phyloP scores from a whole-genome alignment of 2,113 vertebrate species.

The Trichomycterus rosablanca region DNA sequence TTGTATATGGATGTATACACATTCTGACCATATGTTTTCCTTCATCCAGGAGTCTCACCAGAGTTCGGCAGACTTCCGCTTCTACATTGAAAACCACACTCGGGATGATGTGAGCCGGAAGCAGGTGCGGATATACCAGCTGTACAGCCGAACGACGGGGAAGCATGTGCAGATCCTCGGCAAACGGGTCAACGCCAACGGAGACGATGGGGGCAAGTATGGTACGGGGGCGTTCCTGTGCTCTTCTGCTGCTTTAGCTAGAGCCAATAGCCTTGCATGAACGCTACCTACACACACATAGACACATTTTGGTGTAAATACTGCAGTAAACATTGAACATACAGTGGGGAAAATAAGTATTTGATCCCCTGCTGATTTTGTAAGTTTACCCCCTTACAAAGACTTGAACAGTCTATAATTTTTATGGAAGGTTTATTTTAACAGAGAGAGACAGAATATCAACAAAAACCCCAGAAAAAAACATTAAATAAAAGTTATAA shows the following conservation, averaged over 20 bases:
- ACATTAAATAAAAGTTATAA: too few species aligned
- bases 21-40: conserved; percentile 6
- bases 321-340: too few species aligned
- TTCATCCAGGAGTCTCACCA: conserved; percentile 68
- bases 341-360: too few species aligned
- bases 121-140: conserved; percentile 75
- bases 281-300: not conserved
- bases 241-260: conserved; percentile 38
- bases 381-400: too few species aligned
- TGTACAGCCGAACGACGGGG: conserved; percentile 74
- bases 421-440: too few species aligned
- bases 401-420: too few species aligned
- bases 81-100: conserved; percentile 76
- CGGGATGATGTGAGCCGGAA: conserved; percentile 72
- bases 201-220: conserved; percentile 79
- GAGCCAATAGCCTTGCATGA: not conserved
- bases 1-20: too few species aligned
- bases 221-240: conserved; percentile 69
- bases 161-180: conserved; percentile 75
- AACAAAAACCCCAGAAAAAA: too few species aligned
- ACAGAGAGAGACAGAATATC: too few species aligned
- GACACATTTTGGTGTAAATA: not conserved
- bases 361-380: too few species aligned
- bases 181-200: conserved; percentile 74
- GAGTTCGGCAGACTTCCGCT: conserved; percentile 68